Conservation (phyloP, 1,140 invertebrate genomes). For the Drosophila ohnishii region DNA sequence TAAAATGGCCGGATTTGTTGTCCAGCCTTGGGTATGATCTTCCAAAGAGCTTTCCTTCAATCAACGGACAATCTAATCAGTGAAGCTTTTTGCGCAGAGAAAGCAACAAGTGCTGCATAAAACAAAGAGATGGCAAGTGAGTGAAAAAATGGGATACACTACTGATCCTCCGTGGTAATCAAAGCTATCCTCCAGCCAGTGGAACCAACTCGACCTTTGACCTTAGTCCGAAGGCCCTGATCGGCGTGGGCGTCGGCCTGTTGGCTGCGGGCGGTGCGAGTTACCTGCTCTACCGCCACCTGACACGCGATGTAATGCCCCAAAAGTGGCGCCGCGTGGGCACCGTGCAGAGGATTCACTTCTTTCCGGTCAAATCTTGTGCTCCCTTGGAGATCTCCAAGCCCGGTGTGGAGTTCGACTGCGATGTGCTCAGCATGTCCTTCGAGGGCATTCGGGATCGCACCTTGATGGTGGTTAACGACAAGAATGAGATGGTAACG, state of each 20-base stretch:
- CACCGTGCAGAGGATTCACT: slow-evolving; percentile 83
- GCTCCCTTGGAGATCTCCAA: slow-evolving; percentile 74
- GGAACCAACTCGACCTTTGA: slow-evolving; percentile 34
- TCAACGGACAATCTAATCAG: slow-evolving; percentile 27
- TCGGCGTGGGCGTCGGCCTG: slow-evolving; percentile 61
- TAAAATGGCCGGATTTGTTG: not conserved
- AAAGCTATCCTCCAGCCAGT: slow-evolving; percentile 4
- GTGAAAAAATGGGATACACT: not conserved
- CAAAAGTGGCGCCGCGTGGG: slow-evolving; percentile 83
- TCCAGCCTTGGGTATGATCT: slow-evolving; percentile 25
- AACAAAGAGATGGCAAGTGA: slow-evolving; percentile 40
- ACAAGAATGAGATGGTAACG: slow-evolving; percentile 84
- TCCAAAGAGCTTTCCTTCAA: slow-evolving; percentile 30
- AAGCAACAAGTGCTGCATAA: slow-evolving; percentile 38
- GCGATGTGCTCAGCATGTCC: slow-evolving; percentile 83
- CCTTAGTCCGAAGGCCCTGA: slow-evolving; percentile 37
- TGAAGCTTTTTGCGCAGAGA: slow-evolving; percentile 34
- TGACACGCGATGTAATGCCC: slow-evolving; percentile 68
- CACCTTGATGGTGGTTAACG: slow-evolving; percentile 84
- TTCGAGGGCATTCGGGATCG: slow-evolving; percentile 83
- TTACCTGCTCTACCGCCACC: slow-evolving; percentile 63
- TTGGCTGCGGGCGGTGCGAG: slow-evolving; percentile 51
- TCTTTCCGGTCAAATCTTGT: slow-evolving; percentile 85
- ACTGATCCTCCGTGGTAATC: not conserved
- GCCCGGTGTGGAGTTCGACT: slow-evolving; percentile 76